phyloP scores from a whole-genome alignment of 1,140 invertebrate species.

The Brachionus calyciflorus region DNA sequence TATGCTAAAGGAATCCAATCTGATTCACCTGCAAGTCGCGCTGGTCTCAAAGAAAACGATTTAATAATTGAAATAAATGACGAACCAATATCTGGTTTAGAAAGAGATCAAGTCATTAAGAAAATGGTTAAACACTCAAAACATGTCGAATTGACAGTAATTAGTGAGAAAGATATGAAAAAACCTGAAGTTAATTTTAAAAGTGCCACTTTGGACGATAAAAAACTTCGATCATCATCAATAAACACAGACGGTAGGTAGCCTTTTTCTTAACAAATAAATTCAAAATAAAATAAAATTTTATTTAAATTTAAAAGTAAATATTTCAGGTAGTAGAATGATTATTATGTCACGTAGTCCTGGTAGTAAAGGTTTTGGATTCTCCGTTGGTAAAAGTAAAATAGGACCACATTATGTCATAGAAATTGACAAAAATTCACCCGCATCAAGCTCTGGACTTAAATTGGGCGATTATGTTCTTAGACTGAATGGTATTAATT shows the following conservation, averaged over 20 bases:
- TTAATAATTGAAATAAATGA: conserved; percentile 37
- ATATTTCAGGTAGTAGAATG: neutral
- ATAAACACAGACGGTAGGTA: conserved; percentile 11
- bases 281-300: neutral
- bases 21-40: conserved; percentile 11
- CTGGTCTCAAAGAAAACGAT: conserved; percentile 33
- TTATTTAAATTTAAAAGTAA: neutral
- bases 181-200: conserved; percentile 16
- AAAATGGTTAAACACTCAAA: conserved; percentile 32
- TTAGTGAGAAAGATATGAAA: neutral
- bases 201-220: neutral
- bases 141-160: conserved; percentile 22
- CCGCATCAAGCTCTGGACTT: conserved; percentile 17
- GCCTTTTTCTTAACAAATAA: neutral
- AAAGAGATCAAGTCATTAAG: conserved; percentile 8
- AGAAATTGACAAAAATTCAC: conserved; percentile 34
- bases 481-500: conserved; percentile 40
- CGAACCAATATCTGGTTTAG: neutral
- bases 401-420: conserved; percentile 11
- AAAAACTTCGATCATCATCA: conserved; percentile 1
- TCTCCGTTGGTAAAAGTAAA: conserved; percentile 12
- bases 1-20: neutral
- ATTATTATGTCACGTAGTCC: conserved; percentile 23
- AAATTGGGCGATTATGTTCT: conserved; percentile 18
- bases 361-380: conserved; percentile 16